phyloP scores from a whole-genome alignment of 2,113 vertebrate species.

The Sylvicapra grimmia region DNA sequence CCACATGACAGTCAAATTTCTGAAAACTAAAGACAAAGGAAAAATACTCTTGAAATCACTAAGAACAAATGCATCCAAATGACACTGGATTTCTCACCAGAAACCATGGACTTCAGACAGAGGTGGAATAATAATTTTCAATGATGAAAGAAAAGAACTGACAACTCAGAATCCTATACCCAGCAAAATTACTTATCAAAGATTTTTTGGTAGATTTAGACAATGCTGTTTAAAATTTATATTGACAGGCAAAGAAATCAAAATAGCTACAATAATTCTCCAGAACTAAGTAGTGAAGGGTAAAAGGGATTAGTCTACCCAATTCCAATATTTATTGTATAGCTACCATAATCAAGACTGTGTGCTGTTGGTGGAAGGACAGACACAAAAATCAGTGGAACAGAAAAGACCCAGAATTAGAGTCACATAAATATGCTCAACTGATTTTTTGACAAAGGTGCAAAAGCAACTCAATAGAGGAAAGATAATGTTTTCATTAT shows the following conservation, averaged over 20 bases:
- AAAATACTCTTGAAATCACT: not conserved
- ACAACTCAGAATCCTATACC: not conserved
- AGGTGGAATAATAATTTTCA: not conserved
- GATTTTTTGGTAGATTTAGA: not conserved
- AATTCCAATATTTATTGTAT: not conserved
- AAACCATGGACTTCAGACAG: not conserved
- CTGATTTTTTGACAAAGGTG: not conserved
- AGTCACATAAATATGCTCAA: not conserved
- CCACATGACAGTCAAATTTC: not conserved
- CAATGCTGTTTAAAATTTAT: not conserved
- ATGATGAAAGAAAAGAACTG: not conserved
- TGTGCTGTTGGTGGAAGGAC: not conserved
- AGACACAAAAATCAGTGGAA: not conserved
- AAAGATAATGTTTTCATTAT: not conserved
- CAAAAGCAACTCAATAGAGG: not conserved
- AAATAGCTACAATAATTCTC: not conserved
- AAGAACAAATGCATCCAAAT: not conserved
- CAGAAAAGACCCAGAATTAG: not conserved
- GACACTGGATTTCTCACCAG: not conserved
- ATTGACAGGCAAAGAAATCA: not conserved
- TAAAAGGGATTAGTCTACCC: not conserved
- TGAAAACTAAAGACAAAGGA: not conserved
- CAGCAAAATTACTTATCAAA: not conserved
- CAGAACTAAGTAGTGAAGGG: not conserved
- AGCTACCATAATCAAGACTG: not conserved